Conservation (phyloP, 1,140 invertebrate genomes). For the Andrena cerasifolii region DNA sequence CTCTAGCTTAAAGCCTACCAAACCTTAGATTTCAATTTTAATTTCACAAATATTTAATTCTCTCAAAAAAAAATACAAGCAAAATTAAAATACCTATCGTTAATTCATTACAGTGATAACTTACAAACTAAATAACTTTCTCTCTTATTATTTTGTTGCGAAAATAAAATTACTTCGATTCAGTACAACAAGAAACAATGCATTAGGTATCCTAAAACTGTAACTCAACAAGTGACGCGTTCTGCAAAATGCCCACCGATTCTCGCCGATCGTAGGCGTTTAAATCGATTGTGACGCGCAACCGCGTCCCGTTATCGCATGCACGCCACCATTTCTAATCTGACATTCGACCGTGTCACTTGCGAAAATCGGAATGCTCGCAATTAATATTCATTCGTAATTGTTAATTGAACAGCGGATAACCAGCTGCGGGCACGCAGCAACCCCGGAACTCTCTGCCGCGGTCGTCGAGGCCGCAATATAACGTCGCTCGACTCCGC, state of each 20-base stretch:
- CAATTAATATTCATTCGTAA: constrained; percentile 68
- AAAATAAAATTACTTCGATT: no score
- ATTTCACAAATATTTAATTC: no score
- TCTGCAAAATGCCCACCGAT: neutral
- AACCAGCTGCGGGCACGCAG: constrained; percentile 39
- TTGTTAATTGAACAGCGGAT: constrained; percentile 66
- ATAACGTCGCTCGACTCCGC: constrained; percentile 26
- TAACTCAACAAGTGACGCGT: neutral
- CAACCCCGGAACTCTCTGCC: constrained; percentile 48
- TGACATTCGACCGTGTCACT: constrained; percentile 4
- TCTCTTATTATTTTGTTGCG: no score
- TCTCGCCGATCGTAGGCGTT: neutral
- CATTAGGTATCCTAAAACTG: neutral
- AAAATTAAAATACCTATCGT: no score
- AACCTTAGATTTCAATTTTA: no score
- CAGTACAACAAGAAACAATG: no score
- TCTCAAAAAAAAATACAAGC: no score
- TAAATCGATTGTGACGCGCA: constrained; percentile 14
- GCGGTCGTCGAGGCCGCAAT: constrained; percentile 27
- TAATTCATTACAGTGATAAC: no score
- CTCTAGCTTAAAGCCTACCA: no score
- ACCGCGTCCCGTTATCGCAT: constrained; percentile 9
- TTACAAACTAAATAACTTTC: no score
- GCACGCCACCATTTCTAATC: constrained; percentile 5
- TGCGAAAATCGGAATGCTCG: constrained; percentile 24